Conservation (phyloP, 2,113 vertebrate genomes). For the Cricetomys ansorgei region DNA sequence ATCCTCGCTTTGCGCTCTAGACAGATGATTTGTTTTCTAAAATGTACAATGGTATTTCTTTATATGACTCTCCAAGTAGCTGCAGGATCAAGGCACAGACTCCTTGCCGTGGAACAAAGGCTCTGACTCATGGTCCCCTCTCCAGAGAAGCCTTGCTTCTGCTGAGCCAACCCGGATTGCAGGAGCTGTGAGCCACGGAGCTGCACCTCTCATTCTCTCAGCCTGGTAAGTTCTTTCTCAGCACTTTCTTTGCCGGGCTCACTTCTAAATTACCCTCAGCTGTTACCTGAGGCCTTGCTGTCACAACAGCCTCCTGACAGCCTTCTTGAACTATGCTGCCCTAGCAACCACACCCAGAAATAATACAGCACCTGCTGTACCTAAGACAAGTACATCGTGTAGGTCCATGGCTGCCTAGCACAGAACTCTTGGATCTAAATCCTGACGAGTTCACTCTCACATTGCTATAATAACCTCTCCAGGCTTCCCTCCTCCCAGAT, state of each 20-base stretch:
- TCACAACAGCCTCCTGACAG: not conserved
- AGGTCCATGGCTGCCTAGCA: too few relatives aligned
- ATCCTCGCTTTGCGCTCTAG: not conserved
- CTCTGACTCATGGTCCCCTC: not conserved
- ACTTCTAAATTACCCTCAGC: not conserved
- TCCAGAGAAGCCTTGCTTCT: not conserved
- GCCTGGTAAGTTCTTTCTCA: not conserved
- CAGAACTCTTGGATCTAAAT: not conserved
- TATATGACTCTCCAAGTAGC: not conserved
- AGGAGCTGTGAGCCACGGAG: not conserved
- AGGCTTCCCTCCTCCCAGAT: not conserved
- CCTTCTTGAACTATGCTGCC: too few relatives aligned
- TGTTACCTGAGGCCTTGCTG: not conserved
- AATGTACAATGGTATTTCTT: not conserved
- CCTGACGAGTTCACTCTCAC: not conserved
- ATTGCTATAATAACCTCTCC: not conserved
- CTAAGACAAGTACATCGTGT: not conserved
- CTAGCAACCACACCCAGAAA: not conserved
- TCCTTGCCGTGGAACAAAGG: not conserved
- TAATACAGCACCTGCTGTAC: rapidly evolving
- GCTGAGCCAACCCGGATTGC: not conserved
- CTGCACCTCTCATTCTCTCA: not conserved
- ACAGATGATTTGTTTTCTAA: not conserved
- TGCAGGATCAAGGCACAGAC: not conserved
- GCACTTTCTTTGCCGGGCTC: not conserved